A percentile compares a stretch with the other conserved stretches of the same genome.
These are phyloP conservation scores for Lasiurus borealis DNA, from an alignment of 2,113 vertebrate genomes.

Conservation along the genomic window DNA sequence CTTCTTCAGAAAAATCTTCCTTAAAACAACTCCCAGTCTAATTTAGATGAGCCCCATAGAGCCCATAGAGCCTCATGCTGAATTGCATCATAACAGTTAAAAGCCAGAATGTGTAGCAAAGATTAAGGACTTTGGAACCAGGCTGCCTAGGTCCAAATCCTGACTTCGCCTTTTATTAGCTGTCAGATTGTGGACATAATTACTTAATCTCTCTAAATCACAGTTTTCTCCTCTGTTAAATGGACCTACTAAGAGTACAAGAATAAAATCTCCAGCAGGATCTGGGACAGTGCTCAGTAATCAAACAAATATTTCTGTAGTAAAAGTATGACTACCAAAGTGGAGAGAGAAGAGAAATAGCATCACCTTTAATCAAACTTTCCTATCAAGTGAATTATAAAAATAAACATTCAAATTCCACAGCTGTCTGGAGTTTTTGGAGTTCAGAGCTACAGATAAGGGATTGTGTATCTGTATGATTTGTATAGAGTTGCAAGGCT, in stretches of 20 bases:
- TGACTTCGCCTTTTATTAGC: neutral
- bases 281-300: neutral
- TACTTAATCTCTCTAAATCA: neutral
- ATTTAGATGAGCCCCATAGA: neutral
- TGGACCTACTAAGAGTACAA: neutral
- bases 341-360: constrained; percentile 13
- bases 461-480: neutral
- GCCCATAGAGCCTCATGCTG: neutral
- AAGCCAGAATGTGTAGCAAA: neutral
- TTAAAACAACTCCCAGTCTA: neutral
- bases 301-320: neutral
- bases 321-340: neutral
- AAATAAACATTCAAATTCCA: neutral
- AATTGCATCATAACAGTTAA: neutral
- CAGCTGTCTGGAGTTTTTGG: neutral
- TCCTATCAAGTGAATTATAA: neutral
- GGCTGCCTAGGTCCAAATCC: neutral
- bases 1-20: constrained; percentile 34
- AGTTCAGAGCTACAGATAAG: neutral
- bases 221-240: neutral
- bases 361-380: neutral
- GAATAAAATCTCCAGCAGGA: neutral
- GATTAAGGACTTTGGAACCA: neutral
- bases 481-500: neutral
- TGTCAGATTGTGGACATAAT: neutral